Conservation (phyloP, 2,113 vertebrate genomes). For the Sylvilagus bachmani region DNA sequence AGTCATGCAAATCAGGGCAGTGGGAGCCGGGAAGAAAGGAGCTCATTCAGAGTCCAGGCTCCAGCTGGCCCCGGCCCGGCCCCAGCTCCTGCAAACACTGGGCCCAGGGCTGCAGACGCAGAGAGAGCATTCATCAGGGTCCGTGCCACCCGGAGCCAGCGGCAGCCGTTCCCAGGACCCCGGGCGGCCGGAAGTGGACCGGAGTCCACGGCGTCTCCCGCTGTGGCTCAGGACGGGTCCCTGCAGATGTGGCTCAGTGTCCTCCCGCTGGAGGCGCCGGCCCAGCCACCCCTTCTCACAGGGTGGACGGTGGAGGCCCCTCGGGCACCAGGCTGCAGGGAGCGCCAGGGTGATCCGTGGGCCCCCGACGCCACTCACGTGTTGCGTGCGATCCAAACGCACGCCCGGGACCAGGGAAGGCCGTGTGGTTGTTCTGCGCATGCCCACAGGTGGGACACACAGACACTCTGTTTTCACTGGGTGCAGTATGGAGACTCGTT, state of each 20-base stretch:
- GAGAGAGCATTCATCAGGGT: constrained; percentile 85
- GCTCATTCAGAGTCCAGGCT: constrained; percentile 86
- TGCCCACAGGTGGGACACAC: too few species aligned
- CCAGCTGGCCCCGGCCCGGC: constrained; percentile 82
- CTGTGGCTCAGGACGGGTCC: constrained; percentile 87
- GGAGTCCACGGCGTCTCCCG: constrained; percentile 89
- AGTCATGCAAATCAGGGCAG: constrained; percentile 89
- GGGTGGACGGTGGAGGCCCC: constrained; percentile 84
- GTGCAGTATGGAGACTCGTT: not conserved
- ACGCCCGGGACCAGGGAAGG: not conserved
- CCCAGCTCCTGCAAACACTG: constrained; percentile 86
- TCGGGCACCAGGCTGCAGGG: constrained; percentile 83
- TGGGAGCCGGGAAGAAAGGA: constrained; percentile 77
- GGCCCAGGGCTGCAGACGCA: constrained; percentile 83
- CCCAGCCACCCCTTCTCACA: constrained; percentile 88
- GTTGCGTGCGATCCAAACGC: not conserved
- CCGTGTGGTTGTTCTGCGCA: not conserved
- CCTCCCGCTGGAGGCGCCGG: constrained; percentile 85
- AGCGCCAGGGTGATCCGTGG: constrained; percentile 76
- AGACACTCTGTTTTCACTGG: not conserved
- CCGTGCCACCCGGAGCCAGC: constrained; percentile 87
- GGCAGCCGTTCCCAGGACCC: constrained; percentile 90
- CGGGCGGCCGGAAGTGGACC: constrained; percentile 85
- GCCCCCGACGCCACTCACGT: constrained; percentile 62
- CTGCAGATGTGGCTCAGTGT: constrained; percentile 87